phyloP scores from a whole-genome alignment of 1,140 invertebrate genomes.

The Rhizoglyphus robini region DNA sequence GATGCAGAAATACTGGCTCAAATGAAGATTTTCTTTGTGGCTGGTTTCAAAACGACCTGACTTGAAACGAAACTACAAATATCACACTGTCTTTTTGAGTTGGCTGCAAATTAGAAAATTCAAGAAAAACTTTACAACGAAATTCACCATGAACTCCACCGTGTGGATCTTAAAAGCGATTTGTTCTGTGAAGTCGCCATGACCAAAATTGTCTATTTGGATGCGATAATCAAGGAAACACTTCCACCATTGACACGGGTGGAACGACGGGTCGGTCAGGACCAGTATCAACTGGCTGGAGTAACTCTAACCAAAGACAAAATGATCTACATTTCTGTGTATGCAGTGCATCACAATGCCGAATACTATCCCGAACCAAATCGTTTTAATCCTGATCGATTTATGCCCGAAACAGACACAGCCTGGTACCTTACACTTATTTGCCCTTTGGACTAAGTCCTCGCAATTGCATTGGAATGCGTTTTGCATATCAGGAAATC shows the following conservation, averaged over 20 bases:
- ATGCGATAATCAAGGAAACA: too few species aligned
- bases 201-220: not conserved
- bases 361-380: too few species aligned
- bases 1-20: not conserved
- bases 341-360: too few species aligned
- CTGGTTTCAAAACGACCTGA: too few species aligned
- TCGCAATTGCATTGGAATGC: too few species aligned
- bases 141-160: not conserved
- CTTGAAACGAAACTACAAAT: too few species aligned
- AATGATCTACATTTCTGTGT: too few species aligned
- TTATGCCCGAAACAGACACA: too few species aligned
- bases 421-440: too few species aligned
- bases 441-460: too few species aligned
- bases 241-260: not conserved
- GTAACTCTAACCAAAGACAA: not conserved
- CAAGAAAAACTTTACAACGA: not conserved
- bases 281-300: not conserved
- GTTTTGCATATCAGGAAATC: too few species aligned
- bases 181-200: not conserved
- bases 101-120: not conserved
- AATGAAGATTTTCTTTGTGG: not conserved
- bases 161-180: not conserved
- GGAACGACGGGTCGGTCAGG: not conserved
- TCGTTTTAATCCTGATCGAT: too few species aligned
- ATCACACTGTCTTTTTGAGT: not conserved